A percentile compares a stretch with the other conserved stretches of the same genome.
phyloP scores from a whole-genome alignment of 2,888 invertebrate genomes.

The Melinaea menophilus region DNA sequence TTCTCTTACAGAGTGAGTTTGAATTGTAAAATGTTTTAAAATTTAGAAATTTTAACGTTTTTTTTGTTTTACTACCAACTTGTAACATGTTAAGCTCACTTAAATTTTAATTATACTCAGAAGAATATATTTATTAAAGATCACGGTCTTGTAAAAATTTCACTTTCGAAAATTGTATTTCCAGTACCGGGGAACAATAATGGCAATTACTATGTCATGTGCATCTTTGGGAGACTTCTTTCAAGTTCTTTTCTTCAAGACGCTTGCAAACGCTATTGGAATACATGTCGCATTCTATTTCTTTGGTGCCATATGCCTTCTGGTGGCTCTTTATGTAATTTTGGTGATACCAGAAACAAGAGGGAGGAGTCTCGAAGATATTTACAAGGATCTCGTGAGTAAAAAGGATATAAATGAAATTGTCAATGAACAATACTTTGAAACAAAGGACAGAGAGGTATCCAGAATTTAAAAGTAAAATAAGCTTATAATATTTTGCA shows the following conservation, averaged over 20 bases:
- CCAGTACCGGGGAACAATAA: slow-evolving; percentile 61
- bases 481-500: neutral
- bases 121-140: neutral
- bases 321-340: slow-evolving; percentile 46
- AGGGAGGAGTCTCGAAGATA: slow-evolving; percentile 50
- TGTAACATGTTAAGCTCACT: too few relatives aligned
- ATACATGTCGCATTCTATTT: slow-evolving; percentile 55
- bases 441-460: neutral
- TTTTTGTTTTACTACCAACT: too few relatives aligned
- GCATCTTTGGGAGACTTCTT: slow-evolving; percentile 50
- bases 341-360: slow-evolving; percentile 58
- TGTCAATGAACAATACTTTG: neutral
- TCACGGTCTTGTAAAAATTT: neutral
- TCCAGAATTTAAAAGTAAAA: neutral
- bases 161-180: slow-evolving; percentile 28
- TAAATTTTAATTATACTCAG: too few relatives aligned
- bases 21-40: neutral
- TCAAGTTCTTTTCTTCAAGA: slow-evolving; percentile 61
- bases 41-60: too few relatives aligned
- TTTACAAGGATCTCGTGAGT: slow-evolving; percentile 45
- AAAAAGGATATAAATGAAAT: slow-evolving; percentile 7
- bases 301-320: slow-evolving; percentile 51
- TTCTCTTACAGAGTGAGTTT: slow-evolving; percentile 65
- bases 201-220: slow-evolving; percentile 54
- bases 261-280: slow-evolving; percentile 50